phyloP scores from a whole-genome alignment of 2,888 invertebrate genomes.

The Heteromyza rotundicornis region DNA sequence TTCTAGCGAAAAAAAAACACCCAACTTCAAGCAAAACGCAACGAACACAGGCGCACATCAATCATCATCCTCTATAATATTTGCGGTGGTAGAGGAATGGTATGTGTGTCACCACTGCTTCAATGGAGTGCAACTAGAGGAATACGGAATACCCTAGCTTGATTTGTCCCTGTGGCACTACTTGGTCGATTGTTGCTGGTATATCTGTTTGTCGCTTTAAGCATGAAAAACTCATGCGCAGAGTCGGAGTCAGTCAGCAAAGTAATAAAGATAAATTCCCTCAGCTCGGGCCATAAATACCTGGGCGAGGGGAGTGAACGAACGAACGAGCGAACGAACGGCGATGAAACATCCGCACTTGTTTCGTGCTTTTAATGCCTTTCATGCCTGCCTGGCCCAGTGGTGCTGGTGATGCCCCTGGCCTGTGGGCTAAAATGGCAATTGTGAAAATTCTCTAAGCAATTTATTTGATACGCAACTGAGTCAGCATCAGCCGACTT shows the following conservation, averaged over 20 bases:
- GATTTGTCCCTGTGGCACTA: no score
- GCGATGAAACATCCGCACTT: neutral
- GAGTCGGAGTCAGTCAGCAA: neutral
- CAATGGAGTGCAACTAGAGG: no score
- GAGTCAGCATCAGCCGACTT: neutral
- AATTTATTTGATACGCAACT: neutral
- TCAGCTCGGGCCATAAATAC: neutral
- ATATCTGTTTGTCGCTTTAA: neutral
- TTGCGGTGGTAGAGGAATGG: no score
- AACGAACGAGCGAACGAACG: no score
- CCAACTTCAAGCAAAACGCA: no score
- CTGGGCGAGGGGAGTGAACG: neutral
- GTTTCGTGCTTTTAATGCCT: neutral
- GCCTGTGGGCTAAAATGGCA: neutral
- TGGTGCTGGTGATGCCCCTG: neutral
- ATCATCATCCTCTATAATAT: no score
- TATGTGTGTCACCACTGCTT: no score
- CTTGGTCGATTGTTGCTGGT: no score
- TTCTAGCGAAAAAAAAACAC: no score
- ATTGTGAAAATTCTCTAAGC: conserved; percentile 1
- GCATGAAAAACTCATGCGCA: neutral
- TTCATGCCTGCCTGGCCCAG: neutral
- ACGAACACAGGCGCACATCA: no score
- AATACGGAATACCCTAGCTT: no score
- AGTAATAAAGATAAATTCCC: conserved; percentile 7